Percentiles rank a stretch among this genome's conserved stretches.
phyloP scores from a whole-genome alignment of 2,113 vertebrate genomes.

The Mixornis gularis region DNA sequence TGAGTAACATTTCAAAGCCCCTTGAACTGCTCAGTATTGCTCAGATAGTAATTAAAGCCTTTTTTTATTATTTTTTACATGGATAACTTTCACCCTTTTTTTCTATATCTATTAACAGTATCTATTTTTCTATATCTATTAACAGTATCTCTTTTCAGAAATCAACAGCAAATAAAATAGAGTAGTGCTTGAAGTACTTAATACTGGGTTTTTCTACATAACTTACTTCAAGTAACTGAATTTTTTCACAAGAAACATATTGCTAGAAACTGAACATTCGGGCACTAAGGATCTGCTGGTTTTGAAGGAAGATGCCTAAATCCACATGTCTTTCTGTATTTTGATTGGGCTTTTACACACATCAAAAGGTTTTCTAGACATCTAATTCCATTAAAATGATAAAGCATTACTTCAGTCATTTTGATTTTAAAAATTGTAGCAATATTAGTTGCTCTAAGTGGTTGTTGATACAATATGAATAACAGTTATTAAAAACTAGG shows the following conservation, averaged over 20 bases:
- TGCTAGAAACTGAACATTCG: background rate
- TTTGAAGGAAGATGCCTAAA: background rate
- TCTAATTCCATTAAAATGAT: background rate
- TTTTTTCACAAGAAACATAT: background rate
- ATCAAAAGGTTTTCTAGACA: background rate
- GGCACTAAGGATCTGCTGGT: background rate
- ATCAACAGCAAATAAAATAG: background rate
- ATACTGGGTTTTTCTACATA: background rate
- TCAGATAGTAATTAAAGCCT: background rate
- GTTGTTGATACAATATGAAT: background rate
- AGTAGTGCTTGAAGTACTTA: background rate
- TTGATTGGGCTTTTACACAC: background rate
- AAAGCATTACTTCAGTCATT: background rate
- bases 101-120: background rate
- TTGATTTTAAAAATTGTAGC: background rate
- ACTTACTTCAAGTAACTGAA: background rate
- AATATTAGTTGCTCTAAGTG: background rate
- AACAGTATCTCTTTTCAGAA: background rate
- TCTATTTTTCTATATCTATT: background rate
- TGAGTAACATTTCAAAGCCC: background rate
- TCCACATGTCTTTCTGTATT: background rate
- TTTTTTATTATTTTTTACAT: background rate
- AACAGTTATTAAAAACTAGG: accelerated
- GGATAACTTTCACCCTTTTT: background rate
- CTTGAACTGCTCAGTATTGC: background rate